Conservation (phyloP, 2,797 vertebrate genomes). For the Periophthalmus magnuspinnatus region DNA sequence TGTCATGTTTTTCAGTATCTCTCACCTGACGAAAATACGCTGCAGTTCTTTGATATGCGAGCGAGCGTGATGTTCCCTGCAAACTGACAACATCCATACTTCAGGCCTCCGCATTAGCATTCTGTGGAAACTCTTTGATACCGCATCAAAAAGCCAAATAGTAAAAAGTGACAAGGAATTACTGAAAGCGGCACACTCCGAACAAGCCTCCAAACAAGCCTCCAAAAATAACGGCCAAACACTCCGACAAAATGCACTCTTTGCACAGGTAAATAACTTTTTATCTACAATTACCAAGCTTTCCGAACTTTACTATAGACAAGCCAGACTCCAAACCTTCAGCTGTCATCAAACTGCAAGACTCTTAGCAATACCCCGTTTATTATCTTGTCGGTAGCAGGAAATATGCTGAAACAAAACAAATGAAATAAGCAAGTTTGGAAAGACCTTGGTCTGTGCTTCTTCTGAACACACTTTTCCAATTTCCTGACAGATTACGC, state of each 20-base stretch:
- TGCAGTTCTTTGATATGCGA: background rate
- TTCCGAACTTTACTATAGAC: background rate
- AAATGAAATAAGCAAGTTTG: too few relatives aligned
- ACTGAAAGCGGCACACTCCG: background rate
- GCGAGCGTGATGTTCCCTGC: background rate
- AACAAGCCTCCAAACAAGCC: background rate
- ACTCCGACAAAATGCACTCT: background rate
- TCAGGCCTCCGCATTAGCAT: conserved; percentile 16
- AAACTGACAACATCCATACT: conserved; percentile 33
- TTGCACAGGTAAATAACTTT: background rate
- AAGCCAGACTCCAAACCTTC: too few relatives aligned
- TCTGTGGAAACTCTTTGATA: conserved; percentile 31
- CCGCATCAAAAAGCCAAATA: conserved; percentile 11
- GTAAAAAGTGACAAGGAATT: conserved; percentile 19
- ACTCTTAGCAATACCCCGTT: too few relatives aligned
- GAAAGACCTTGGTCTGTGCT: too few relatives aligned
- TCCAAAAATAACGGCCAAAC: background rate
- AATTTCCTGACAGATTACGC: too few relatives aligned
- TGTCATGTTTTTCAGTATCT: background rate
- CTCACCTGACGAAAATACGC: conserved; percentile 12
- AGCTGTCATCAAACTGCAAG: too few relatives aligned
- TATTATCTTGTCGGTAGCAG: too few relatives aligned
- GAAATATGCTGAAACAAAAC: too few relatives aligned
- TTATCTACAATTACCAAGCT: background rate
- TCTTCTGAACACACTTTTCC: too few relatives aligned